Percentiles rank a stretch among this genome's conserved stretches.
These are phyloP conservation scores for Kryptopterus vitreolus DNA, from an alignment of 2,797 vertebrate species.

Conservation along the genomic window DNA sequence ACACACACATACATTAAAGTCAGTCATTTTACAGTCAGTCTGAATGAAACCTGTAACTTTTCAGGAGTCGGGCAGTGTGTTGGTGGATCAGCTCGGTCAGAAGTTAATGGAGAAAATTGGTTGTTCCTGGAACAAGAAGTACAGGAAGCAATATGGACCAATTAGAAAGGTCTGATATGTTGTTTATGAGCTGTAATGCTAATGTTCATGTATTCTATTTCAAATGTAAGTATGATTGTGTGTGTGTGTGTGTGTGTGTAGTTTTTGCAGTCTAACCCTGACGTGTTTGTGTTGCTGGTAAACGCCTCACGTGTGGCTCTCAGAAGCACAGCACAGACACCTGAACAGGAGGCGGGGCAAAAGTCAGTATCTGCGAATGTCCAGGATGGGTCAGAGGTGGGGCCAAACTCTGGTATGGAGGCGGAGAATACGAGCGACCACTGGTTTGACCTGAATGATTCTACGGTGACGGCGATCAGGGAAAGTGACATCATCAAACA, in stretches of 20 bases:
- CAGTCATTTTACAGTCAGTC: not conserved
- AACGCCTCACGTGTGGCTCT: slow-evolving; percentile 80
- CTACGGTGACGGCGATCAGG: slow-evolving; percentile 83
- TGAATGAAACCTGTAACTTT: not conserved
- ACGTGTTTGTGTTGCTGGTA: slow-evolving; percentile 82
- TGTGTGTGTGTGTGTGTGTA: slow-evolving; percentile 55
- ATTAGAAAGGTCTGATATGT: slow-evolving; percentile 81
- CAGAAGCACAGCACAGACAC: slow-evolving; percentile 53
- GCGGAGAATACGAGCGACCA: slow-evolving; percentile 65
- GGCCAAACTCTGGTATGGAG: not conserved
- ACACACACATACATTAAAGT: not conserved
- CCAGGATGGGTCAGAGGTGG: not conserved
- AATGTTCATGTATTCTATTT: not conserved
- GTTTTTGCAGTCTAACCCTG: slow-evolving; percentile 86
- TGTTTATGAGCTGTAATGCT: not conserved
- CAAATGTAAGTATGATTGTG: too few species aligned
- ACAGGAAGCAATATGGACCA: slow-evolving; percentile 83
- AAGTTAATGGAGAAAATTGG: slow-evolving; percentile 86
- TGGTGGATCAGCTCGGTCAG: slow-evolving; percentile 88
- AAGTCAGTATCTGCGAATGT: not conserved
- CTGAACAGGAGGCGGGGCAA: not conserved
- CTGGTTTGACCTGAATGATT: slow-evolving; percentile 98
- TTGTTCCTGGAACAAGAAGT: slow-evolving; percentile 91
- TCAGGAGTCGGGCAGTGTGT: slow-evolving; percentile 74
- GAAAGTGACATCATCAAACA: slow-evolving; percentile 90